Conservation (phyloP, 2,797 vertebrate genomes). For the Channallabes apus region DNA sequence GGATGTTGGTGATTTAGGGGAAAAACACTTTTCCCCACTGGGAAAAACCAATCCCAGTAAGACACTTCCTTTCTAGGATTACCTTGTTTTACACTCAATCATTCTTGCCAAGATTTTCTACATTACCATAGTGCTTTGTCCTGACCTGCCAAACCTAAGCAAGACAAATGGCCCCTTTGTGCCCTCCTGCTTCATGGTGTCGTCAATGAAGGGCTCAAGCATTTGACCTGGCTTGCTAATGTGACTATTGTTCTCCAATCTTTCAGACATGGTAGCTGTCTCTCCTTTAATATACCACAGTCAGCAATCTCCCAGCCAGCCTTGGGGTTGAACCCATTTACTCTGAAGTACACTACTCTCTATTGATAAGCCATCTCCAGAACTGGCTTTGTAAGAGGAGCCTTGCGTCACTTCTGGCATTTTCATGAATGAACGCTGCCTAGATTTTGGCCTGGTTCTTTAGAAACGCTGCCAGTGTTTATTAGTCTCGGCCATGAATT, state of each 20-base stretch:
- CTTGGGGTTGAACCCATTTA: constrained; percentile 13
- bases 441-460: constrained; percentile 37
- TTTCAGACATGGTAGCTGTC: constrained; percentile 32
- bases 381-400: constrained; percentile 9
- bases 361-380: constrained; percentile 35
- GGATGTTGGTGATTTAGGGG: not conserved
- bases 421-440: constrained; percentile 51
- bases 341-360: constrained; percentile 32
- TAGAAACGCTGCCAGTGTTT: constrained; percentile 36
- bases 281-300: constrained; percentile 28
- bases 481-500: constrained; percentile 45
- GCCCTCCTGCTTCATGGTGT: constrained; percentile 38
- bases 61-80: not conserved
- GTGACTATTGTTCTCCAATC: constrained; percentile 38
- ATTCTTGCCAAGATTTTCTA: constrained; percentile 10
- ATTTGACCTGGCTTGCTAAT: constrained; percentile 51
- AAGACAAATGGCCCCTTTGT: constrained; percentile 48
- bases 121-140: constrained; percentile 28
- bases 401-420: constrained; percentile 38
- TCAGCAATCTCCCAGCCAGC: constrained; percentile 19
- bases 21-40: too few species aligned
- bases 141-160: constrained; percentile 17
- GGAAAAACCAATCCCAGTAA: not conserved
- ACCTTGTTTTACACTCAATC: constrained; percentile 1
- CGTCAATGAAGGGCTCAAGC: constrained; percentile 39